Percentiles rank a stretch among this genome's conserved stretches.
phyloP scores from a whole-genome alignment of 2,113 vertebrate genomes.

The Machaerirhynchus nigripectus region DNA sequence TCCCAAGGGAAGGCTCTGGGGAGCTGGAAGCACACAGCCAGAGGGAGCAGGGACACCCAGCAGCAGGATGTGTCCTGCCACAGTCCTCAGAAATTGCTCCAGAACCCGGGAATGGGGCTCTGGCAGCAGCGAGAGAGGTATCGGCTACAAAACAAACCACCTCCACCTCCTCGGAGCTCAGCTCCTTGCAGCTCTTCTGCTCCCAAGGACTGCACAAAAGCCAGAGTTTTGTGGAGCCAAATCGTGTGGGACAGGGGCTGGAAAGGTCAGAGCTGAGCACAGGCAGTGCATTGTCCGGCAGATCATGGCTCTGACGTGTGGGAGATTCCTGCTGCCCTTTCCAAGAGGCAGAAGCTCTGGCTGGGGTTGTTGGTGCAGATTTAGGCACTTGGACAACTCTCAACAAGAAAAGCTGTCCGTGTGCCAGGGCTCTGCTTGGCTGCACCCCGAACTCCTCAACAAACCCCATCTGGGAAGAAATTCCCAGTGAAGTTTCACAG shows the following conservation, averaged over 20 bases:
- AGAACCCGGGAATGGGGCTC: rapidly evolving
- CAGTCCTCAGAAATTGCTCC: not conserved
- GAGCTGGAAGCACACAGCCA: not conserved
- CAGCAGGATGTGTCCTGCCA: not conserved
- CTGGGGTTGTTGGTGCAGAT: not conserved
- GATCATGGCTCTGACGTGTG: not conserved
- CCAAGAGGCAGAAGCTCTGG: not conserved
- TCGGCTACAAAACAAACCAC: not conserved
- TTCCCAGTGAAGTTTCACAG: not conserved
- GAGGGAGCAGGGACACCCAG: too few relatives aligned
- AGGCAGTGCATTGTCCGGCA: not conserved
- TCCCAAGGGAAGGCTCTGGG: not conserved
- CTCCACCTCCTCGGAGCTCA: rapidly evolving
- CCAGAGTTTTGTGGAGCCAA: not conserved
- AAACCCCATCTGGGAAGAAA: not conserved
- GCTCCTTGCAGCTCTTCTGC: not conserved
- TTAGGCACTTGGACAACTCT: not conserved
- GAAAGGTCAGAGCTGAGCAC: not conserved
- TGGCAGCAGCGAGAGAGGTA: not conserved
- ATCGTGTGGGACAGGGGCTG: not conserved
- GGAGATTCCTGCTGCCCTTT: not conserved
- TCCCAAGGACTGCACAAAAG: not conserved
- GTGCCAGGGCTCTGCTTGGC: not conserved
- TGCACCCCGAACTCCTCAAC: not conserved
- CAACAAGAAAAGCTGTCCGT: not conserved